These are phyloP conservation scores for Ectemnius lituratus DNA, from an alignment of 2,888 invertebrate species.

Conservation along the genomic window DNA sequence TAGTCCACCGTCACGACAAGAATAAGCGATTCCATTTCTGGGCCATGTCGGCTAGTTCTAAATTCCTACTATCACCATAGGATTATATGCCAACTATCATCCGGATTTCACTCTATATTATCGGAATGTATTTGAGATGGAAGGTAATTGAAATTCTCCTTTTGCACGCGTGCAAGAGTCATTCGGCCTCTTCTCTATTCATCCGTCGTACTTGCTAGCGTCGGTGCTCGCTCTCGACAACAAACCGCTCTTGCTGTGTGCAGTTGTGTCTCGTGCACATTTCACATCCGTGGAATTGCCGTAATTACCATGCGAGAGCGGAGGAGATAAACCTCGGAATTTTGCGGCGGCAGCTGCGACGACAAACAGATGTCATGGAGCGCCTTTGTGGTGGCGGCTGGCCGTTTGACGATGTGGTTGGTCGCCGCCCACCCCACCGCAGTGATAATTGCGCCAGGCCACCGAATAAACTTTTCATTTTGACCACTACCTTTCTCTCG, in stretches of 20 bases:
- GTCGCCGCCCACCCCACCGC: too few relatives aligned
- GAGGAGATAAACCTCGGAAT: conserved; percentile 16
- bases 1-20: background rate
- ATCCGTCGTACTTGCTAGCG: background rate
- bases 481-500: background rate
- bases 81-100: too few relatives aligned
- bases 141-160: too few relatives aligned
- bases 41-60: background rate
- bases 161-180: too few relatives aligned
- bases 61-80: too few relatives aligned
- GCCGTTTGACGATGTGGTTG: background rate
- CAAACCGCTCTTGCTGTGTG: background rate
- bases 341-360: conserved; percentile 1
- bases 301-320: conserved; percentile 6
- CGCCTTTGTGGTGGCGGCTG: background rate
- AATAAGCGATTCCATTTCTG: background rate
- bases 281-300: conserved; percentile 20
- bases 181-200: too few relatives aligned
- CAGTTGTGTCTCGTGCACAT: background rate
- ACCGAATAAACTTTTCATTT: conserved; percentile 9
- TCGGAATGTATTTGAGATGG: too few relatives aligned
- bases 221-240: background rate
- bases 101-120: too few relatives aligned
- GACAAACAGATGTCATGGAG: conserved; percentile 11
- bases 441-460: background rate